Conservation (phyloP, 1,140 invertebrate species). For the Heliconius congener region DNA sequence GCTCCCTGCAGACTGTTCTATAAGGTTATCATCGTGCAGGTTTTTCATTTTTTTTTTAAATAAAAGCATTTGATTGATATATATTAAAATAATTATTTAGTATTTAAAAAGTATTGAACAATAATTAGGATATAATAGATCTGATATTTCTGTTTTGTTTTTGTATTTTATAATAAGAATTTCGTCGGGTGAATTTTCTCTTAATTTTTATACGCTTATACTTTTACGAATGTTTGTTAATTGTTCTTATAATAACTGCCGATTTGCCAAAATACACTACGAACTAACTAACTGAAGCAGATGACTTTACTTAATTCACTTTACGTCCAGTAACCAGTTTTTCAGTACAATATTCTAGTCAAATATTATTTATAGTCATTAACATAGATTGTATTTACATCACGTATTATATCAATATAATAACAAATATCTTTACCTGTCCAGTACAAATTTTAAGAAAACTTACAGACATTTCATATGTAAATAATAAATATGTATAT, state of each 20-base stretch:
- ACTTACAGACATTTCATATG: not conserved
- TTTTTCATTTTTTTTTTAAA: not conserved
- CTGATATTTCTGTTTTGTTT: slow-evolving; percentile 8
- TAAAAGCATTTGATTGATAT: not conserved
- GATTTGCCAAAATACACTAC: not conserved
- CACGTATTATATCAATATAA: slow-evolving; percentile 2
- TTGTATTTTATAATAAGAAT: slow-evolving; percentile 2
- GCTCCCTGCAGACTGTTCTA: not conserved
- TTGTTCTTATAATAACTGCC: slow-evolving; percentile 66
- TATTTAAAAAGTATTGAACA: slow-evolving; percentile 7
- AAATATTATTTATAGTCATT: slow-evolving; percentile 9
- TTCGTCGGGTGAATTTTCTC: not conserved
- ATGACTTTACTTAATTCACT: not conserved
- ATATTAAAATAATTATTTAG: slow-evolving; percentile 7
- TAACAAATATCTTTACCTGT: not conserved
- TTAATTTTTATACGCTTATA: slow-evolving; percentile 11
- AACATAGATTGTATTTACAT: not conserved
- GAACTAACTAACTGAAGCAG: slow-evolving; percentile 1
- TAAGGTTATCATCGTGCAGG: not conserved
- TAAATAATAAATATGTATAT: not conserved
- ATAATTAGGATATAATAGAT: slow-evolving; percentile 19
- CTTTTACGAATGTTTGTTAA: slow-evolving; percentile 53
- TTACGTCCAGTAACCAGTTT: not conserved
- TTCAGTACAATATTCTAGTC: slow-evolving; percentile 8
- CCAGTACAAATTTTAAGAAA: not conserved